phyloP scores from a whole-genome alignment of 2,888 invertebrate species.

The Labia minor region DNA sequence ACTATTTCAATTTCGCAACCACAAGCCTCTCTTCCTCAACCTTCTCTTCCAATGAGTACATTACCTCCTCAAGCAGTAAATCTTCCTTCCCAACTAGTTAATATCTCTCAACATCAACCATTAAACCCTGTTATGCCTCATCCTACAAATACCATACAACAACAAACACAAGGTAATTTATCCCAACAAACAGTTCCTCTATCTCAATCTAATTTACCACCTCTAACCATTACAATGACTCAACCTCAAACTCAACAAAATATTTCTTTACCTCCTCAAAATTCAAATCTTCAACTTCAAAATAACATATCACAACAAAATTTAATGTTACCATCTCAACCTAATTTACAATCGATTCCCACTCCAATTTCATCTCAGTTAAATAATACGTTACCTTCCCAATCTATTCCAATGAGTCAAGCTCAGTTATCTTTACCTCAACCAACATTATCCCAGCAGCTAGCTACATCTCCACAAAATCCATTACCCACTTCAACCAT shows the following conservation, averaged over 20 bases:
- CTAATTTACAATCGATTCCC: not conserved
- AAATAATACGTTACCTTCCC: not conserved
- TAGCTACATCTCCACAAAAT: not conserved
- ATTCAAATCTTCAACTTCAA: not conserved
- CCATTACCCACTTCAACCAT: not conserved
- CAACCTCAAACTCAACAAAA: not conserved
- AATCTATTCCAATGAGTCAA: not conserved
- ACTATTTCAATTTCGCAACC: conserved; percentile 29
- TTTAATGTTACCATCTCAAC: not conserved
- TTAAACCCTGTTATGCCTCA: conserved; percentile 32
- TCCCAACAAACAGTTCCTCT: conserved; percentile 26
- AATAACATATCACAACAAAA: not conserved
- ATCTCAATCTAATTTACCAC: not conserved
- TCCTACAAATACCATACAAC: conserved; percentile 26
- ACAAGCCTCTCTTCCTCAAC: conserved; percentile 27
- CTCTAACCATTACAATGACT: not conserved
- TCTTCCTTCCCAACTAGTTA: conserved; percentile 33
- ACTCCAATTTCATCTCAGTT: not conserved
- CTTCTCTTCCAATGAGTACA: conserved; percentile 29
- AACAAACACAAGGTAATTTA: conserved; percentile 28
- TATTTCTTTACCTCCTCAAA: not conserved
- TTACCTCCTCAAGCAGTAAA: conserved; percentile 35
- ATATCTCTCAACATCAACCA: conserved; percentile 32
- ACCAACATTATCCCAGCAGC: not conserved
- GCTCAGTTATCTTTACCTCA: not conserved